phyloP scores from a whole-genome alignment of 2,888 invertebrate species.

The Portevinia maculata region DNA sequence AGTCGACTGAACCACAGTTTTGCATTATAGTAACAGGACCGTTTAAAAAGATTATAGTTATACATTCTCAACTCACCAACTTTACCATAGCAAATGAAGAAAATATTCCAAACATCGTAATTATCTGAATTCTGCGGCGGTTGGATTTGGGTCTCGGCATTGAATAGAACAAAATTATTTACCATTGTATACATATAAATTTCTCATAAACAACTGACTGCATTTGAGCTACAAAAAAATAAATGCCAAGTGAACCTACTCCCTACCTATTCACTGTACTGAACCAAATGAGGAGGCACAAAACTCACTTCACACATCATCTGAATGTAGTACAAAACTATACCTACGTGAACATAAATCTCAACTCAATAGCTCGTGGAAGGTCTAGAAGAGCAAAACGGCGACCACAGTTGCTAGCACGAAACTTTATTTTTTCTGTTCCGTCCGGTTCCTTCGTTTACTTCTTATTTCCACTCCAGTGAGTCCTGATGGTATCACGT shows the following conservation, averaged over 20 bases:
- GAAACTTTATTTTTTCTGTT: constrained; percentile 33
- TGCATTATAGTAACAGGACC: no score
- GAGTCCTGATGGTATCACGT: constrained; percentile 70
- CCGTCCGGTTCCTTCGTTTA: constrained; percentile 37
- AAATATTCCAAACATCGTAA: no score
- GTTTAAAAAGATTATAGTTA: no score
- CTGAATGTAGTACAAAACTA: constrained; percentile 13
- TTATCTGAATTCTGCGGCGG: no score
- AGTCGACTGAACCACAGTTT: no score
- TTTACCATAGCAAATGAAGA: no score
- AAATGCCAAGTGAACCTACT: constrained; percentile 1
- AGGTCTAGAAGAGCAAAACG: constrained; percentile 43
- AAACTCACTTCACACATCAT: constrained; percentile 17
- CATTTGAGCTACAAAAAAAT: neutral
- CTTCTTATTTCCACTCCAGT: constrained; percentile 59
- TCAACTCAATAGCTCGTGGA: constrained; percentile 35
- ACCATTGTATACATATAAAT: no score
- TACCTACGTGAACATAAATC: constrained; percentile 60
- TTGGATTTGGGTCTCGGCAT: no score
- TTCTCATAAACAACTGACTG: no score
- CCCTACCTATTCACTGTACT: constrained; percentile 3
- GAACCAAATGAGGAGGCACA: neutral
- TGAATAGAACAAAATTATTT: no score
- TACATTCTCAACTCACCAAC: no score
- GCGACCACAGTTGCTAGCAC: constrained; percentile 51